A percentile compares a stretch with the other conserved stretches of the same genome.
Conservation (phyloP, 2,888 invertebrate species). For the Asteroscopus sphinx region DNA sequence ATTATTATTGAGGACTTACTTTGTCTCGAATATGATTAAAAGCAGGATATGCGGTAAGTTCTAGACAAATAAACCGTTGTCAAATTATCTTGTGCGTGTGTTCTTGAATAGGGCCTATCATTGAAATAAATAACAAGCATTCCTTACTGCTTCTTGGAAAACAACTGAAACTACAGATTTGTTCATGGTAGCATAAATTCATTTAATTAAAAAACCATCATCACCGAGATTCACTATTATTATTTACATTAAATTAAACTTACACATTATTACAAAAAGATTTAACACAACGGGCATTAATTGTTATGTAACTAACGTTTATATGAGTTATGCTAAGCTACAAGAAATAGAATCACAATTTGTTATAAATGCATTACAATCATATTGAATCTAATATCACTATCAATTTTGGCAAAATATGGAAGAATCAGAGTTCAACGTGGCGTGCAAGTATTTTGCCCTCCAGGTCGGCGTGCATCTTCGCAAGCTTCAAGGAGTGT, state of each 20-base stretch:
- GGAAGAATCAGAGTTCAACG: conserved; percentile 91
- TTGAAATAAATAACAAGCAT: conserved; percentile 20
- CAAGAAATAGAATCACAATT: conserved; percentile 31
- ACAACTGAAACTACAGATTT: conserved; percentile 28
- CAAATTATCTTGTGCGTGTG: conserved; percentile 79
- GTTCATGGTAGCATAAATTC: conserved; percentile 18
- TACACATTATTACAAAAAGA: conserved; percentile 23
- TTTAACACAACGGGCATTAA: conserved; percentile 21
- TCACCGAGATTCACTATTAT: conserved; percentile 44
- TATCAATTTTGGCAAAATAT: conserved; percentile 30
- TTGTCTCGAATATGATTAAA: conserved; percentile 87
- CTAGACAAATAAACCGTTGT: conserved; percentile 88
- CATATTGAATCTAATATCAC: conserved; percentile 22
- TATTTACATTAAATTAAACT: conserved; percentile 45
- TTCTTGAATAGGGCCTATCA: conserved; percentile 76
- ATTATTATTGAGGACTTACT: conserved; percentile 85
- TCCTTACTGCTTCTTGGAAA: conserved; percentile 3
- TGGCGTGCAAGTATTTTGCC: conserved; percentile 93
- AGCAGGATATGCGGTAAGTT: conserved; percentile 85
- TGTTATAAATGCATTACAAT: conserved; percentile 43
- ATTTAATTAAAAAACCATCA: conserved; percentile 38
- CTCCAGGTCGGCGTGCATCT: conserved; percentile 95
- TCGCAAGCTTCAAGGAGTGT: conserved; percentile 95
- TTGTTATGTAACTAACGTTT: conserved; percentile 18
- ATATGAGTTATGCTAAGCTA: conserved; percentile 15